A percentile compares a stretch with the other conserved stretches of the same genome.
phyloP scores from a whole-genome alignment of 2,113 vertebrate genomes.

The Caretta caretta region DNA sequence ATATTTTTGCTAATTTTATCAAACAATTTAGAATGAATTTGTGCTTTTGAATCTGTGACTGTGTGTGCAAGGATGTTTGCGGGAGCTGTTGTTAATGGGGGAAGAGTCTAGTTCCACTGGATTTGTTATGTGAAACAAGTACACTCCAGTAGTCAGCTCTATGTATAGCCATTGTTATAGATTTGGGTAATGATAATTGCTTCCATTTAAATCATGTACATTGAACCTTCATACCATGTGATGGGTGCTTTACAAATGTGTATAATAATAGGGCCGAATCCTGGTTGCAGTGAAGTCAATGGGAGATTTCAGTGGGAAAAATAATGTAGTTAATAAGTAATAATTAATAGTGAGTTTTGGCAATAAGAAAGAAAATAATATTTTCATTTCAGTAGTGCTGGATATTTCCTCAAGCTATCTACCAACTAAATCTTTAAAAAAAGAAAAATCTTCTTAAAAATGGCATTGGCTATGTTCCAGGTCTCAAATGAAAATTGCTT shows the following conservation, averaged over 20 bases:
- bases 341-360: neutral
- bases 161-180: neutral
- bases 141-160: fast-evolving
- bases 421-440: neutral
- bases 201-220: neutral
- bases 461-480: neutral
- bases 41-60: neutral
- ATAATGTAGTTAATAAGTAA: neutral
- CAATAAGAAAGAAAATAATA: neutral
- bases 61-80: neutral
- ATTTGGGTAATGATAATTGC: neutral
- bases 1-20: neutral
- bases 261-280: neutral
- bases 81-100: neutral
- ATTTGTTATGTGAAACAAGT: neutral
- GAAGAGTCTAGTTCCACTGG: neutral
- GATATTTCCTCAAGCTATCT: neutral
- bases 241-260: fast-evolving
- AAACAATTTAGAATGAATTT: neutral
- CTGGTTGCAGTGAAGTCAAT: neutral
- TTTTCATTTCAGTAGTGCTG: neutral
- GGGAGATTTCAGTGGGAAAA: neutral
- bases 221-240: neutral
- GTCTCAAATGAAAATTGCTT: neutral
- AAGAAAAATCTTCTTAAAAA: constrained; percentile 1